phyloP scores from a whole-genome alignment of 2,113 vertebrate genomes.

The Hepsetus odoe region DNA sequence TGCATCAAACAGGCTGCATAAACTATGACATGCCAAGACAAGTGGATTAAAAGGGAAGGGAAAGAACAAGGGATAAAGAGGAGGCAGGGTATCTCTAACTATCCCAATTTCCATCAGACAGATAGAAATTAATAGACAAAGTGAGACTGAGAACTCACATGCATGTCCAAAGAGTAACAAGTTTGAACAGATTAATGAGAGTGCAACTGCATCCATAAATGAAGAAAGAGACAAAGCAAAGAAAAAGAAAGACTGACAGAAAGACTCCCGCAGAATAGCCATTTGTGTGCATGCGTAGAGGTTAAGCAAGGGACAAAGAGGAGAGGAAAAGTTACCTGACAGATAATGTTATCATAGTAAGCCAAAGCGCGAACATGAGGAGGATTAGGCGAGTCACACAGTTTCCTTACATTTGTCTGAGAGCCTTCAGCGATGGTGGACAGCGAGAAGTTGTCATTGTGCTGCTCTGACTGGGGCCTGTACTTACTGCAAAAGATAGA shows the following conservation, averaged over 20 bases:
- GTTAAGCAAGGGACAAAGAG: slow-evolving; percentile 52
- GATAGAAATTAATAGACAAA: slow-evolving; percentile 22
- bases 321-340: slow-evolving; percentile 69
- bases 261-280: not conserved
- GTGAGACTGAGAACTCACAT: slow-evolving; percentile 8
- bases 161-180: not conserved
- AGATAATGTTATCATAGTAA: slow-evolving; percentile 85
- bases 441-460: slow-evolving; percentile 95
- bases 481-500: slow-evolving; percentile 76
- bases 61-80: not conserved
- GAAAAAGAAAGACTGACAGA: slow-evolving; percentile 1
- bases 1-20: not conserved
- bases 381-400: slow-evolving; percentile 71
- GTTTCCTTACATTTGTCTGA: slow-evolving; percentile 96
- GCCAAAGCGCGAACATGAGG: slow-evolving; percentile 77
- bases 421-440: slow-evolving; percentile 96
- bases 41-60: not conserved
- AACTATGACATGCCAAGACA: not conserved
- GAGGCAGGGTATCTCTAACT: not conserved
- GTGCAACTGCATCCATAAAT: not conserved
- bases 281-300: not conserved
- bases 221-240: slow-evolving; percentile 12
- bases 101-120: not conserved
- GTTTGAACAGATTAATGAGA: not conserved
- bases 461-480: slow-evolving; percentile 89